Evolutionary conservation across 35 echinoderm and acorn worm species (phyloP), one percentile per base, ranked within the genome.

Genomic region (Apostichopus californicus): DNA sequence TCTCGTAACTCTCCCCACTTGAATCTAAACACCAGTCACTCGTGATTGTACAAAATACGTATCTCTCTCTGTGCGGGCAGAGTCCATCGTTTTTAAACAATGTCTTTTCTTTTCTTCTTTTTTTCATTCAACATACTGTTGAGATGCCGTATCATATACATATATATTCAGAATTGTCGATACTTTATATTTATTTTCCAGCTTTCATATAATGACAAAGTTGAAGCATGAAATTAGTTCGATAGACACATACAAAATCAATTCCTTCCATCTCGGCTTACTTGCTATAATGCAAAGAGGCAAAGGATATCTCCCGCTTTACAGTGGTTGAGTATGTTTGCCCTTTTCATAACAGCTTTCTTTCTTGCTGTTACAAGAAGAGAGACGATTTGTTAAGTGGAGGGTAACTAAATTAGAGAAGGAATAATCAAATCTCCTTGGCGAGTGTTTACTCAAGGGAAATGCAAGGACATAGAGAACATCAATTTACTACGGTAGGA

Each of bases 391-490:
- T 85, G 81, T 85, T 85, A 85, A 85, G 81, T 85, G 81, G 81
- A 85, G 57, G 55, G 56, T 85, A 85, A 85, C 81, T 59, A 85
- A 85, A 85, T 85, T 85, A 85, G 54, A 55, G 57, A 59, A 25
- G 81, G 57, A 85, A 58, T 85, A 85, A 85, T 85, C 81, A 58
- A 85, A 85, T 85, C 81, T 85, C 81, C 56, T 85, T 85, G 81
- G 81, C 81, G 58, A 58, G 81, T 85, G 81, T 85, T 85, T 85
- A 85, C 81, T 85, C 81, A 85, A 85, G 81, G 81, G 81, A 85
- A 4, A 85, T 58, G 56, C 17, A 23, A 21, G 57, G 81, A 85
- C 54, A 85, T 21, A 59, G 52, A 85, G 81, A 85, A 85, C 81
- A 85, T 85, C 55, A 85, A 85, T 46, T 85, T 85, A 85, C 56